Base-by-base conservation (phyloP, 2,888 invertebrate genomes). In the Dynastes tityus region DNA sequence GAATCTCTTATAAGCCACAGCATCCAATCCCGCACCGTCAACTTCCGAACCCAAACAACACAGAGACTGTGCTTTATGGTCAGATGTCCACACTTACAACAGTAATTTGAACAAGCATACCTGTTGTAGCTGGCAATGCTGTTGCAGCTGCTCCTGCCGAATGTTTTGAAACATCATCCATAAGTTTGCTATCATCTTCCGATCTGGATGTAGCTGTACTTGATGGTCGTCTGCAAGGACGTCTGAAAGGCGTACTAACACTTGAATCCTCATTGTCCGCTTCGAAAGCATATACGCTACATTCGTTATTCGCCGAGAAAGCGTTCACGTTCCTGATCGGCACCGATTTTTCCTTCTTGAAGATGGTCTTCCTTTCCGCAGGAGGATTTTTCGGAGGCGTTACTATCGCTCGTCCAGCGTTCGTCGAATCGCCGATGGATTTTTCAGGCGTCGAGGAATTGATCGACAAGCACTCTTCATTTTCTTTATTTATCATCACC, bases 231-330 rank as follows among this genome's bases (percentile, higher is more conserved):
- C 91, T 86, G 53, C 88, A 88, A 63, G 90, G 90, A 63, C 91
- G 86, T 51, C 92, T 87, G 84, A 93, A 93, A 0, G 92, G 92
- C 16, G 92, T 91, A 77, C 89, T 91, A 29, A 90, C 87, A 49
- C 68, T 68, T 0, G 88, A 85, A n/a, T 89, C 89, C 22, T 91
- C 89, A 79, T 93, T 93, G 63, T 93, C 93, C 80, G 92, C 93
- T 81, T 93, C 93, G 85, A 94, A 94, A 1, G 94, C 94, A 84
- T 94, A 94, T 16, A 94, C 92, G 79, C 93, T 93, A 79, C 92
- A 92, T 85, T 94, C 93, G 84, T 93, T 93, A 82, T 92, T 92
- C 0, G 92, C 92, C 0, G 93, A 93, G 86, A 93, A 93, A 0
- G 93, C 93, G 83, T 89, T 91, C 2, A 90, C 88, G 83, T 89